phyloP scores from a whole-genome alignment of 2,888 invertebrate species.

The Brassicogethes aeneus region DNA sequence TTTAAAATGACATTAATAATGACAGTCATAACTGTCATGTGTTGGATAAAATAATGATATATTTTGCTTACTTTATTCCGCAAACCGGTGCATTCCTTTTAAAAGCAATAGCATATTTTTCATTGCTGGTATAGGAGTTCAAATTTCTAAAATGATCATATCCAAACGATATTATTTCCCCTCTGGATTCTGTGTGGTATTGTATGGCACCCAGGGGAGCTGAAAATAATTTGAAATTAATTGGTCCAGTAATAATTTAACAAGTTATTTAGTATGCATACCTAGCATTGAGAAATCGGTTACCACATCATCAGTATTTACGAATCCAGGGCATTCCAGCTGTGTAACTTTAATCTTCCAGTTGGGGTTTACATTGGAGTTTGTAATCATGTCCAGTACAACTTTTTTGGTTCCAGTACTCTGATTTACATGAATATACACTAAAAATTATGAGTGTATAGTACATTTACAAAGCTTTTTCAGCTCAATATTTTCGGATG shows the following conservation, averaged over 20 bases:
- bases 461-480: slow-evolving; percentile 4
- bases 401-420: slow-evolving; percentile 11
- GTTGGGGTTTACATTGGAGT: slow-evolving; percentile 9
- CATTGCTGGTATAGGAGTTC: slow-evolving; percentile 38
- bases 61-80: slow-evolving; percentile 25
- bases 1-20: too few relatives aligned
- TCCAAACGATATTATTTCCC: slow-evolving; percentile 54
- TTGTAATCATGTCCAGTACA: slow-evolving; percentile 5
- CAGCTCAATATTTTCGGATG: not conserved
- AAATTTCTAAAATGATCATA: slow-evolving; percentile 28
- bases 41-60: too few relatives aligned
- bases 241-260: too few relatives aligned
- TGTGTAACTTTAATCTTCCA: slow-evolving; percentile 57
- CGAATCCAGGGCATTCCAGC: slow-evolving; percentile 45
- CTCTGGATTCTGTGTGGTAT: slow-evolving; percentile 51
- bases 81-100: slow-evolving; percentile 36
- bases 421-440: slow-evolving; percentile 13
- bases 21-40: too few relatives aligned
- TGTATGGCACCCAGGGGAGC: slow-evolving; percentile 61
- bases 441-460: slow-evolving; percentile 31
- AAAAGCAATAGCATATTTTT: slow-evolving; percentile 58
- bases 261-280: too few relatives aligned
- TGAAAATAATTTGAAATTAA: too few relatives aligned
- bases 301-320: slow-evolving; percentile 15
- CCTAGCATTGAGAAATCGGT: slow-evolving; percentile 26